Conservation (phyloP, 2,113 vertebrate genomes). For the Varanus salvator region DNA sequence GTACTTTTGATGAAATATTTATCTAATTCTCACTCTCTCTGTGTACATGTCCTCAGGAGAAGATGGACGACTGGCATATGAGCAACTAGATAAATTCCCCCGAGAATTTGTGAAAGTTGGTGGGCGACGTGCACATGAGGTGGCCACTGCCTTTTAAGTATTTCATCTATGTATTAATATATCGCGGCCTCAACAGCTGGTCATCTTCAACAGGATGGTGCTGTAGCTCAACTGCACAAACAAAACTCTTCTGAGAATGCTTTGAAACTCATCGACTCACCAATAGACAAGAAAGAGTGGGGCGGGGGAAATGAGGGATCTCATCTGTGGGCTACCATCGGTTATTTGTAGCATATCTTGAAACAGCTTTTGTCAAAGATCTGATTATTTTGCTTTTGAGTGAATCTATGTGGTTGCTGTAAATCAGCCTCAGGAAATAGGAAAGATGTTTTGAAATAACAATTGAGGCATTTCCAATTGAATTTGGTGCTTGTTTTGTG, state of each 20-base stretch:
- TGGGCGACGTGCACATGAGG: constrained; percentile 81
- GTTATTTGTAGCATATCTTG: constrained; percentile 52
- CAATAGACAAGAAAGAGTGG: constrained; percentile 12
- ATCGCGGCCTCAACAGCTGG: constrained; percentile 7
- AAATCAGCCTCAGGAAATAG: constrained; percentile 36
- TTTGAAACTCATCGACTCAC: constrained; percentile 41
- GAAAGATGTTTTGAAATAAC: constrained; percentile 57
- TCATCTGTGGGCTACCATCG: constrained; percentile 21
- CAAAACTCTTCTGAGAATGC: constrained; percentile 1
- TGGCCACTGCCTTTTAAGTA: constrained; percentile 87
- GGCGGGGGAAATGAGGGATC: constrained; percentile 24
- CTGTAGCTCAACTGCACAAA: constrained; percentile 38
- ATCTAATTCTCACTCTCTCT: neutral
- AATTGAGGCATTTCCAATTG: constrained; percentile 35
- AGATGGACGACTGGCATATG: constrained; percentile 92
- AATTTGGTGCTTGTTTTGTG: constrained; percentile 48
- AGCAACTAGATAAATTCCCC: constrained; percentile 90
- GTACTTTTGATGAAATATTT: neutral
- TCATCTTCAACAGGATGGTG: constrained; percentile 37
- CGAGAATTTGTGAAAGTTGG: constrained; percentile 84
- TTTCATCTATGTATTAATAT: constrained; percentile 1
- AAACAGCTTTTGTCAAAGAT: constrained; percentile 47
- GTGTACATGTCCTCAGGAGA: constrained; percentile 80
- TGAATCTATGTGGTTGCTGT: constrained; percentile 20
- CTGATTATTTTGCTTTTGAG: neutral